Conservation (phyloP, 2,797 vertebrate species). For the Cynopterus sphinx region DNA sequence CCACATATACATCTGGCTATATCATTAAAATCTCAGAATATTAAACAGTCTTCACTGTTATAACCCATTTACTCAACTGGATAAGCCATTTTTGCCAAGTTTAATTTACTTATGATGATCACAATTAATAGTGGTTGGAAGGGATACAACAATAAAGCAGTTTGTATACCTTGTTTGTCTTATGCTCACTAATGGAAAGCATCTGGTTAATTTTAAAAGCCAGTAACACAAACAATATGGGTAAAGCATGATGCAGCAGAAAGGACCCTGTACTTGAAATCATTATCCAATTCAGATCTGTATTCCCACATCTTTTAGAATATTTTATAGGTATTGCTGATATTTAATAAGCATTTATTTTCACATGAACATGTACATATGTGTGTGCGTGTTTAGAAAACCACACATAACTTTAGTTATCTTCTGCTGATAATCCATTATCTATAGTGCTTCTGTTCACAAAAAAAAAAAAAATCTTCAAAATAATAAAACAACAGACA, state of each 20-base stretch:
- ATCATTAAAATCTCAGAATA: slow-evolving; percentile 32
- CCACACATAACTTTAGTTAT: not conserved
- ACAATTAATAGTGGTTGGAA: slow-evolving; percentile 23
- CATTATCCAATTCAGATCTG: not conserved
- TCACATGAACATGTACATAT: not conserved
- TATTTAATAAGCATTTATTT: not conserved
- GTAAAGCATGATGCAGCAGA: not conserved
- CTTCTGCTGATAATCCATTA: not conserved
- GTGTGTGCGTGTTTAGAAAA: not conserved
- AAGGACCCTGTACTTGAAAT: not conserved
- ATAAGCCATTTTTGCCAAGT: not conserved
- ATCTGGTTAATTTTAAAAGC: slow-evolving; percentile 23
- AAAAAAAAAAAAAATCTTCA: not conserved
- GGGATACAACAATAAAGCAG: not conserved
- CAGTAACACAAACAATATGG: not conserved
- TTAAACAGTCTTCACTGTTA: not conserved
- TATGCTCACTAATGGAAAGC: not conserved
- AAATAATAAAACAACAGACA: not conserved
- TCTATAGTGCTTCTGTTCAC: not conserved
- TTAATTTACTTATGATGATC: slow-evolving; percentile 16
- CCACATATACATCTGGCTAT: not conserved
- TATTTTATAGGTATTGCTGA: not conserved
- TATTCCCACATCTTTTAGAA: not conserved
- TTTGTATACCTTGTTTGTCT: not conserved
- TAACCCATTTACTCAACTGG: not conserved